A percentile compares a stretch with the other conserved stretches of the same genome.
These are phyloP conservation scores for Euura lappo DNA, from an alignment of 1,140 invertebrate species.

Conservation along the genomic window DNA sequence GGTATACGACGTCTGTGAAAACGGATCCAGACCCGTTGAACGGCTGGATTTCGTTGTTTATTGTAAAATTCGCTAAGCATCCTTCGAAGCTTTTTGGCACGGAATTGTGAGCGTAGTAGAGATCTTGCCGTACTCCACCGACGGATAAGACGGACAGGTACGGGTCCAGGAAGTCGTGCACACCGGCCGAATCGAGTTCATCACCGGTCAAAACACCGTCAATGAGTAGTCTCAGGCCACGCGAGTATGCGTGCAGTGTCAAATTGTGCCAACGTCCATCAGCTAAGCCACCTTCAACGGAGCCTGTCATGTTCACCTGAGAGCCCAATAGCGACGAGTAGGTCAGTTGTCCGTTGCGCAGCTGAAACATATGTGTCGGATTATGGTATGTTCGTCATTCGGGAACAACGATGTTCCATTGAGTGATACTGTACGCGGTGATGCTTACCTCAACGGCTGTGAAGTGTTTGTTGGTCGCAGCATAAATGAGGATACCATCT, in stretches of 20 bases:
- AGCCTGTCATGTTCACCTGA: conserved; percentile 81
- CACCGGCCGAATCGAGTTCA: conserved; percentile 80
- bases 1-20: conserved; percentile 71
- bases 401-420: not conserved
- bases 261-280: conserved; percentile 90
- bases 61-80: conserved; percentile 86
- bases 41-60: conserved; percentile 89
- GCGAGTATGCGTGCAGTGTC: conserved; percentile 71
- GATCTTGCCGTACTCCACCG: conserved; percentile 70
- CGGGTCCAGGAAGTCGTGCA: conserved; percentile 91
- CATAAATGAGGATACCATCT: conserved; percentile 81
- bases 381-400: not conserved
- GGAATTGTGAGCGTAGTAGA: conserved; percentile 61
- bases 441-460: conserved; percentile 76
- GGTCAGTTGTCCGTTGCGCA: conserved; percentile 70
- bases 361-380: conserved; percentile 42
- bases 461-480: conserved; percentile 86
- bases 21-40: conserved; percentile 86
- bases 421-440: too few relatives aligned
- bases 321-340: conserved; percentile 79
- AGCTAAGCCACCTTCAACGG: conserved; percentile 63
- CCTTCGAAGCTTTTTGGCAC: conserved; percentile 76
- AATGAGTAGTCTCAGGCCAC: conserved; percentile 73
- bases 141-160: conserved; percentile 81
- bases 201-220: conserved; percentile 78